Conservation (phyloP, 92 coral and sea anemone species). For the Galaxea fascicularis region DNA sequence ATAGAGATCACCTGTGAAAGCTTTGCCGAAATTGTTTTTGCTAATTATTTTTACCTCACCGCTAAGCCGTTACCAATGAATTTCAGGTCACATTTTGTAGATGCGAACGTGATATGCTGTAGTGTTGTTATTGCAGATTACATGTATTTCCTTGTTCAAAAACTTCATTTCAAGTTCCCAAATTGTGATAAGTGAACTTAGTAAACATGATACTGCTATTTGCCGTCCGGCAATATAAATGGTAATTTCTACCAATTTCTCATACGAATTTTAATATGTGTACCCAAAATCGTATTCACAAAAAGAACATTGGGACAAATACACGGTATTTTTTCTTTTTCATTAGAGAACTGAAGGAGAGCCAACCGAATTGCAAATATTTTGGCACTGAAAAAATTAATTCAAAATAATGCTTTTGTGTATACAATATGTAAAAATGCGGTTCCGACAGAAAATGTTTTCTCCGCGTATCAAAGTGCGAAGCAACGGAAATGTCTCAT, state of each 20-base stretch:
- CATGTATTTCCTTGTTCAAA: too few relatives aligned
- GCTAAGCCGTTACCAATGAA: background rate
- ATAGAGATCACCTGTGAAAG: background rate
- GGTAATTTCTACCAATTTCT: too few relatives aligned
- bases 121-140: too few relatives aligned
- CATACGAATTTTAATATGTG: too few relatives aligned
- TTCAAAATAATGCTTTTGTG: conserved; percentile 8
- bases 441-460: background rate
- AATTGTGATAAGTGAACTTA: too few relatives aligned
- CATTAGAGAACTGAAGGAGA: background rate
- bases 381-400: background rate
- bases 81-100: background rate
- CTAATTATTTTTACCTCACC: background rate
- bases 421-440: background rate
- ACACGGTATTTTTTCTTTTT: background rate
- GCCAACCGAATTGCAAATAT: background rate
- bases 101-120: background rate
- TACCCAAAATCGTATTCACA: background rate
- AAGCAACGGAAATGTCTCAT: background rate
- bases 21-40: background rate
- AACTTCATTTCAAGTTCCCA: too few relatives aligned
- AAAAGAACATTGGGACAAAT: background rate
- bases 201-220: too few relatives aligned
- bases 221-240: too few relatives aligned
- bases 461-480: background rate